Conservation (phyloP, 2,888 invertebrate species). For the Erebia ligea region DNA sequence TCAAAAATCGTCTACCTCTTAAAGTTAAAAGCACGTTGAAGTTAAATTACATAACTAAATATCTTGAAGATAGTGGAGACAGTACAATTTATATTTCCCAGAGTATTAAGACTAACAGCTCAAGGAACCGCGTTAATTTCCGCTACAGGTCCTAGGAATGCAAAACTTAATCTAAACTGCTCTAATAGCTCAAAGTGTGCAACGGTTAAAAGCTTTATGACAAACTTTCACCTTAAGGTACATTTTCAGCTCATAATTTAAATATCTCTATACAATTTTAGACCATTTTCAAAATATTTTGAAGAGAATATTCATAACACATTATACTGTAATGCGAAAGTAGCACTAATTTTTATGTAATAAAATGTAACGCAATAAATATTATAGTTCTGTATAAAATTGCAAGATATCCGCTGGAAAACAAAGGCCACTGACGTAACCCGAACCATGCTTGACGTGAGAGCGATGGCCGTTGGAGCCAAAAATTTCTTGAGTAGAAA, state of each 20-base stretch:
- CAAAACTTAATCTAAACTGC: slow-evolving; percentile 25
- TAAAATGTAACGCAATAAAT: too few species aligned
- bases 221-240: background rate
- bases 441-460: too few species aligned
- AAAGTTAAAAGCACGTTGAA: background rate
- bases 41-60: background rate
- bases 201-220: background rate
- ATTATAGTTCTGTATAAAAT: too few species aligned
- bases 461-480: too few species aligned
- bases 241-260: background rate
- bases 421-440: too few species aligned
- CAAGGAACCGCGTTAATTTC: slow-evolving; percentile 20
- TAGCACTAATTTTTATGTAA: too few species aligned
- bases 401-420: too few species aligned
- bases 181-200: background rate
- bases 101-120: slow-evolving; percentile 17
- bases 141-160: slow-evolving; percentile 19
- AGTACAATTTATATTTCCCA: slow-evolving; percentile 12
- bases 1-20: too few species aligned
- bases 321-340: too few species aligned
- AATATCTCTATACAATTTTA: background rate
- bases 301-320: too few species aligned
- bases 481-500: too few species aligned
- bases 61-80: background rate
- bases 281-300: background rate